These are phyloP conservation scores for Sphinx pinastri DNA, from an alignment of 2,888 invertebrate genomes.

Conservation along the genomic window DNA sequence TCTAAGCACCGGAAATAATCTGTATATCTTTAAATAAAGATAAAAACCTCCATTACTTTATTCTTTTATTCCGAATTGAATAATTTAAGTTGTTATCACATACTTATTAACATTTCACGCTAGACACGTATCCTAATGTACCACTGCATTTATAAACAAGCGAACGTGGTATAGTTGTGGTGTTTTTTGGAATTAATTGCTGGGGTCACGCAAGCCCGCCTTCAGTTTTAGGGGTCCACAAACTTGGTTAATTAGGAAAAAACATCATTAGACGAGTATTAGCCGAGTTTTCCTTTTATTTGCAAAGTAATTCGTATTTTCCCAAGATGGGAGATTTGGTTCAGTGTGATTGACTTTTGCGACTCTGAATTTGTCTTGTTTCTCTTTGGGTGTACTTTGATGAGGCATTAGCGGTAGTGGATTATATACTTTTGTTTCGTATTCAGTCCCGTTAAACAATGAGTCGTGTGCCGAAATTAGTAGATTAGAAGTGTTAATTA, in stretches of 20 bases:
- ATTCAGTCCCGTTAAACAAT: not conserved
- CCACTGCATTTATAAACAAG: constrained; percentile 43
- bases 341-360: constrained; percentile 21
- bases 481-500: not conserved
- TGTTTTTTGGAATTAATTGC: constrained; percentile 61
- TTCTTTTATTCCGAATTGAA: constrained; percentile 19
- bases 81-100: constrained; percentile 45
- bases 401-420: constrained; percentile 11
- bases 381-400: constrained; percentile 1
- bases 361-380: constrained; percentile 12
- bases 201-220: constrained; percentile 60
- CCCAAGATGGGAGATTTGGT: constrained; percentile 9
- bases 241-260: constrained; percentile 22
- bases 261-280: constrained; percentile 21
- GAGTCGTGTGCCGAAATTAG: not conserved
- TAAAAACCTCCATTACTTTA: constrained; percentile 2
- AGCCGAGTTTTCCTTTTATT: constrained; percentile 14
- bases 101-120: constrained; percentile 53
- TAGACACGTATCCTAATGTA: constrained; percentile 45
- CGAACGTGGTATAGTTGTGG: constrained; percentile 33
- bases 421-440: not conserved
- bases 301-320: constrained; percentile 18
- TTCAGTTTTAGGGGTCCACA: constrained; percentile 46
- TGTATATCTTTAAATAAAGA: constrained; percentile 7
- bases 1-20: constrained; percentile 17